phyloP scores from a whole-genome alignment of 64 coral and sea anemone genomes.

The Porites australiensis region DNA sequence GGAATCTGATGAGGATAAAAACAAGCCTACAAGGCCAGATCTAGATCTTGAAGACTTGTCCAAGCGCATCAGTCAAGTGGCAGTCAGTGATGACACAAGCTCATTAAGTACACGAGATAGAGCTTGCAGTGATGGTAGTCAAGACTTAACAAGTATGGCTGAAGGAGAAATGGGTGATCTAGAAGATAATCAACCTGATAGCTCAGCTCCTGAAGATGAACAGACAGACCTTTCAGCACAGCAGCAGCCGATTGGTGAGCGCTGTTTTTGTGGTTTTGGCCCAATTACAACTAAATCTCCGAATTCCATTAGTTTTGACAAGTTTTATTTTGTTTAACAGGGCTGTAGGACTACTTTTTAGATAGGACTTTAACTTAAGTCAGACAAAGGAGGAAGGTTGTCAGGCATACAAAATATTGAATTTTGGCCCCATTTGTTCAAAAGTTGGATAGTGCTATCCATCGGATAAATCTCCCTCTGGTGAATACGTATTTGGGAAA shows the following conservation, averaged over 20 bases:
- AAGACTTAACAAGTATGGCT: slow-evolving; percentile 61
- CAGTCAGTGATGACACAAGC: slow-evolving; percentile 65
- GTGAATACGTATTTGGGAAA: too few relatives aligned
- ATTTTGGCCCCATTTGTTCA: too few relatives aligned
- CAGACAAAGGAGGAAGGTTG: too few relatives aligned
- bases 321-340: too few relatives aligned
- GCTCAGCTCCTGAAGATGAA: slow-evolving; percentile 78
- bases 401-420: too few relatives aligned
- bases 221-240: background rate
- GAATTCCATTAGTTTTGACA: too few relatives aligned
- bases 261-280: background rate
- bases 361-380: too few relatives aligned
- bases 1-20: background rate
- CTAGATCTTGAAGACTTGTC: slow-evolving; percentile 69
- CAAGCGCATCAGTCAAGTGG: slow-evolving; percentile 66
- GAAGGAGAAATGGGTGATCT: slow-evolving; percentile 71
- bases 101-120: slow-evolving; percentile 76
- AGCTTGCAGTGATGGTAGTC: slow-evolving; percentile 77
- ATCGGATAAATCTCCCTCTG: too few relatives aligned
- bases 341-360: too few relatives aligned
- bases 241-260: slow-evolving; percentile 48
- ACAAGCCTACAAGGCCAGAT: slow-evolving; percentile 12
- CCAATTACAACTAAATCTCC: too few relatives aligned
- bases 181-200: slow-evolving; percentile 79
- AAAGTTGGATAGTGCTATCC: too few relatives aligned